Base-by-base conservation (phyloP, 1,140 invertebrate genomes). In the Drosophila tristis region DNA sequence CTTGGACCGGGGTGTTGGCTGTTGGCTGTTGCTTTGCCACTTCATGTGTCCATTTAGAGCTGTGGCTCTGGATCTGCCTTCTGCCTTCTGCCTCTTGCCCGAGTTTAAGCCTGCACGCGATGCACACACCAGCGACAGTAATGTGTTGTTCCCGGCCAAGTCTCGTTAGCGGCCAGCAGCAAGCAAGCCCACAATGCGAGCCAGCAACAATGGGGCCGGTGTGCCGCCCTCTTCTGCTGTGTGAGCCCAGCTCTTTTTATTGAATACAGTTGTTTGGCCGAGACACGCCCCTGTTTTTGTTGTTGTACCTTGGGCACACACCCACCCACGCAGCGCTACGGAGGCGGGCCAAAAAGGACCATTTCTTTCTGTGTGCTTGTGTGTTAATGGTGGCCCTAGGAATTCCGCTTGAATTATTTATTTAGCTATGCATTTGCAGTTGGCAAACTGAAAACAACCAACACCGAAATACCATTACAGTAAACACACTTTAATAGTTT, bases 401-500 rank as follows among this genome's bases (percentile, higher is more conserved):
- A 35, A 62, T 78, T 81, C 43, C 49, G 20, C 53, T 9, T 72
- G 62, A 58, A 87, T 75, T 75, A 78, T 71, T 60, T 68, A 68
- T 73, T 77, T 68, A 51, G 58, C 48, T 58, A 65, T 70, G 63
- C 73, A 80, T 64, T 78, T 75, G 31, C 35, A 50, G 71, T 67
- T 67, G 56, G 56, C 23, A 20, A 68, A 56, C 20, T 45, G 47
- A 54, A 31, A 60, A 31, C 53, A 79, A 59, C 35, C 35, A 31
- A 76, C 31, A 79, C 39, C 15, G 20, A 76, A 66, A 78, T 47
- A 44, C 35, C 47, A 81, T 75, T 62, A 51, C 25, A 67, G 60
- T 78, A 72, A 78, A 65, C 54, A 66, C 61, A 87, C 74, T 87
- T 87, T 78, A 78, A 87, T 76, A 86, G 82, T 82, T 87, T 81